Percentiles rank a stretch among this genome's conserved stretches.
Conservation (phyloP, 2,113 vertebrate species). For the Zeus faber region DNA sequence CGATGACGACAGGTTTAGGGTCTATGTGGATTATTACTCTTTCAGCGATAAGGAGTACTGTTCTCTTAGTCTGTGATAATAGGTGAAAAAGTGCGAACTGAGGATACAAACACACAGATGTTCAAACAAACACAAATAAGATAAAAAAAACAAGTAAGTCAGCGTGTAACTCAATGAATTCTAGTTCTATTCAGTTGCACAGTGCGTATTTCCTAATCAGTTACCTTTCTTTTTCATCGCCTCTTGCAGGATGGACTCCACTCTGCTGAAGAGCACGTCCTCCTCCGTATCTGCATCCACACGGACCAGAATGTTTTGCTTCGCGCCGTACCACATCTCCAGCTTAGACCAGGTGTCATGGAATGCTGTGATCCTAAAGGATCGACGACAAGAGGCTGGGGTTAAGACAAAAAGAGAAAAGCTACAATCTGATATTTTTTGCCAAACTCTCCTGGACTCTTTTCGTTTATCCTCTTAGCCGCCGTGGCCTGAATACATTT, state of each 20-base stretch:
- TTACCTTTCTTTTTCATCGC: constrained; percentile 74
- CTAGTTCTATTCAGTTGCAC: neutral
- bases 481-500: no score
- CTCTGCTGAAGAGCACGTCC: constrained; percentile 62
- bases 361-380: constrained; percentile 80
- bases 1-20: no score
- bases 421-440: no score
- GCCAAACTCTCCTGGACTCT: no score
- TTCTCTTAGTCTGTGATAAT: no score
- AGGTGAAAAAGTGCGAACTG: no score
- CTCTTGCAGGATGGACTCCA: constrained; percentile 74
- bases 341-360: constrained; percentile 82
- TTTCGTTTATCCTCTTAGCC: no score
- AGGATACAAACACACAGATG: neutral
- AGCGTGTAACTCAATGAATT: no score
- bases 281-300: constrained; percentile 79
- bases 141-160: no score
- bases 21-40: no score
- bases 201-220: constrained; percentile 3
- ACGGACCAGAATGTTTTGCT: constrained; percentile 79
- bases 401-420: neutral
- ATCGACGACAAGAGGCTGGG: neutral
- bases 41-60: no score
- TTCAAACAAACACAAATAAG: neutral
- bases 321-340: constrained; percentile 83